Conservation (phyloP, 1,140 invertebrate genomes). For the Brachionus rubens region DNA sequence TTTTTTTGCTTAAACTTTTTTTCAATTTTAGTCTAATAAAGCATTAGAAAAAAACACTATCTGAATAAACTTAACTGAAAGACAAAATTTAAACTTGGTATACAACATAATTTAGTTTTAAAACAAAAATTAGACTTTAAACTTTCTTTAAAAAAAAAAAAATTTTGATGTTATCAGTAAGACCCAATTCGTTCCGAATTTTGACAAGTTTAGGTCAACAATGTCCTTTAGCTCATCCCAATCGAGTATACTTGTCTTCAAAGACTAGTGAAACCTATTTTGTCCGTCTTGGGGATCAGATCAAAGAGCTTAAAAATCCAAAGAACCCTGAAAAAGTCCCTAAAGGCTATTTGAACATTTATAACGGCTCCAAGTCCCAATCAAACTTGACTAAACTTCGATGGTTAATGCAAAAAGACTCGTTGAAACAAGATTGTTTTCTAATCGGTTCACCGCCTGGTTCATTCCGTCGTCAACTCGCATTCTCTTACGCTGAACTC, state of each 20-base stretch:
- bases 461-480: neutral
- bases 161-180: no score
- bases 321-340: constrained; percentile 35
- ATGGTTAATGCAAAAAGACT: constrained; percentile 93
- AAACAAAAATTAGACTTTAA: no score
- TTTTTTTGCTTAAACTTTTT: neutral
- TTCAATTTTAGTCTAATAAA: neutral
- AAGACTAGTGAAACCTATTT: constrained; percentile 2
- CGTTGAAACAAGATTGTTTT: constrained; percentile 89
- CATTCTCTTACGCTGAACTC: constrained; percentile 64
- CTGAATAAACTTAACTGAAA: no score
- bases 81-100: no score
- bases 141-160: no score
- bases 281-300: constrained; percentile 5
- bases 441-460: constrained; percentile 74
- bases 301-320: constrained; percentile 15
- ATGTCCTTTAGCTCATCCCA: neutral
- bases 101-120: no score
- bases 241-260: neutral
- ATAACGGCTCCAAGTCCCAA: constrained; percentile 60
- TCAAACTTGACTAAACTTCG: constrained; percentile 74
- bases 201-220: constrained; percentile 6
- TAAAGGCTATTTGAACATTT: neutral
- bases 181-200: no score
- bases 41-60: neutral